These are phyloP conservation scores for Zosterops borbonicus DNA, from an alignment of 2,113 vertebrate genomes.

Conservation along the genomic window DNA sequence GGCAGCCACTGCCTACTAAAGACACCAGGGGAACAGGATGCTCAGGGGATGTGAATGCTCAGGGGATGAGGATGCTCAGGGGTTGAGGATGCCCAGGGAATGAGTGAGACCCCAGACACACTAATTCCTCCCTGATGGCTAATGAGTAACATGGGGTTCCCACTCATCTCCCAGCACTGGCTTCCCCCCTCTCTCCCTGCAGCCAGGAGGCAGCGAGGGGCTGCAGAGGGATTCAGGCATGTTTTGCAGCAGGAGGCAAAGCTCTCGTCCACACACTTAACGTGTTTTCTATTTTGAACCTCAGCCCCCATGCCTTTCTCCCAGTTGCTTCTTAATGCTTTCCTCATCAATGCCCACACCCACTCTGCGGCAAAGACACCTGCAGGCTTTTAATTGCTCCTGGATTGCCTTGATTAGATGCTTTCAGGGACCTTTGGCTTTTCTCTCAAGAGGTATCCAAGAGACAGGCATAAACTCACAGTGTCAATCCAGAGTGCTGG, in stretches of 20 bases:
- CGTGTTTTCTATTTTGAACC: neutral
- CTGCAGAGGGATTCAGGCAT: neutral
- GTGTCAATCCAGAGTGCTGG: neutral
- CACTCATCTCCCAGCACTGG: neutral
- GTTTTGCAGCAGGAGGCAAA: too few relatives aligned
- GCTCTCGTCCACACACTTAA: neutral
- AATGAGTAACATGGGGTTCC: fast-evolving
- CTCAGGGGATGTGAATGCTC: neutral
- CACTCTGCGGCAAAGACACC: neutral
- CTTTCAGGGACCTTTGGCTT: neutral
- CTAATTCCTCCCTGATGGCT: neutral
- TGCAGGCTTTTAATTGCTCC: neutral
- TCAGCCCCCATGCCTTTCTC: neutral
- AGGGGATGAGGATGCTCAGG: neutral
- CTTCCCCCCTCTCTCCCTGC: neutral
- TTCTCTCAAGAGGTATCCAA: neutral
- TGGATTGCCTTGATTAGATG: neutral
- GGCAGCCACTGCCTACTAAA: too few relatives aligned
- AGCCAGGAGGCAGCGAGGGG: neutral
- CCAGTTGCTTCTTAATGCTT: neutral
- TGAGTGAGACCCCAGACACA: fast-evolving
- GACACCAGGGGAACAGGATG: too few relatives aligned
- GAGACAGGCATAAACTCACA: neutral
- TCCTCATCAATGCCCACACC: neutral
- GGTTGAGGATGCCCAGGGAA: neutral